Percentiles rank a stretch among this genome's conserved stretches.
These are phyloP conservation scores for Strix uralensis DNA, from an alignment of 2,113 vertebrate species.

Conservation along the genomic window DNA sequence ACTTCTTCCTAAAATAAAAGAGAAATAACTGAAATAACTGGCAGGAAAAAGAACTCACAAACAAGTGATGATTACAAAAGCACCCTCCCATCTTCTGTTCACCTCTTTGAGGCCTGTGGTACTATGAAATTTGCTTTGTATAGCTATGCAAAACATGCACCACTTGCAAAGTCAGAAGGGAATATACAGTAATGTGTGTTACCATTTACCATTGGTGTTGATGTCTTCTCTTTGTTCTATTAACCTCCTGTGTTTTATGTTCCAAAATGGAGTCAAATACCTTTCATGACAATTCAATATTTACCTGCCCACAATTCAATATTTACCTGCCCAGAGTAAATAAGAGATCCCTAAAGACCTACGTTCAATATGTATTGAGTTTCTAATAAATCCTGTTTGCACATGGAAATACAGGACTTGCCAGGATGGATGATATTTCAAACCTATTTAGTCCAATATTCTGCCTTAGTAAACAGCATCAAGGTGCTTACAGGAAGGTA, in stretches of 20 bases:
- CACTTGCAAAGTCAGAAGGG: background rate
- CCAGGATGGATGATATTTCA: slow-evolving; percentile 48
- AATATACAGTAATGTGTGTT: background rate
- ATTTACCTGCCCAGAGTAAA: slow-evolving; percentile 53
- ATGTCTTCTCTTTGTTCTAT: slow-evolving; percentile 35
- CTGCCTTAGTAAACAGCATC: background rate
- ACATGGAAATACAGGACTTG: slow-evolving; percentile 37
- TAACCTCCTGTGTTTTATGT: background rate
- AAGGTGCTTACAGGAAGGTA: background rate
- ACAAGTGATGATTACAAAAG: background rate
- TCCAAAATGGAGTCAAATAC: slow-evolving; percentile 36
- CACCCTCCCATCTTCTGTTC: background rate
- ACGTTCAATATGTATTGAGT: slow-evolving; percentile 32
- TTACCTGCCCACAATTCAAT: background rate
- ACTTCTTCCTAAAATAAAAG: background rate
- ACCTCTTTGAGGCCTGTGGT: background rate
- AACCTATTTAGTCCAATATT: slow-evolving; percentile 7
- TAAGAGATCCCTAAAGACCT: slow-evolving; percentile 37
- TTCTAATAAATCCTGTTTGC: slow-evolving; percentile 60
- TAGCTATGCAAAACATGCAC: background rate
- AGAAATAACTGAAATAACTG: background rate
- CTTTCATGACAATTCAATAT: background rate
- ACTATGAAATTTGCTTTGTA: background rate
- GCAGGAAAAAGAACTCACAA: background rate
- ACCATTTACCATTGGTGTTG: background rate